A percentile compares a stretch with the other conserved stretches of the same genome.
phyloP scores from a whole-genome alignment of 2,888 invertebrate species.

The Embidobia sp. region DNA sequence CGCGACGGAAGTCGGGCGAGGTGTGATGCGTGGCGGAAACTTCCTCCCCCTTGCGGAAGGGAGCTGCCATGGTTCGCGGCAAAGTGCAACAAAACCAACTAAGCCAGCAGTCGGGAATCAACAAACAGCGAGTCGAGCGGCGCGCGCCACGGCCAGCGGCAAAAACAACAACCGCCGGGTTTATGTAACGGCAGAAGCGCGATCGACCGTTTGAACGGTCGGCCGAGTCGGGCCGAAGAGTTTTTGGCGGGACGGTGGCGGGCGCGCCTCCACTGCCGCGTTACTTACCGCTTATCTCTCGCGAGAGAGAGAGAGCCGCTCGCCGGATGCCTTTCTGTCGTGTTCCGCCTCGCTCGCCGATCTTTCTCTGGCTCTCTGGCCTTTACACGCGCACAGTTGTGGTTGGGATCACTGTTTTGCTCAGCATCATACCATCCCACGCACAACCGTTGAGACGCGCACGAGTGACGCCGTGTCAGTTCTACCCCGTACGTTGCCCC shows the following conservation, averaged over 20 bases:
- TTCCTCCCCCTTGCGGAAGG: slow-evolving; percentile 74
- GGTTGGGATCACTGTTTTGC: slow-evolving; percentile 32
- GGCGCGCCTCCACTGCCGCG: no score
- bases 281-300: no score
- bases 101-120: no score
- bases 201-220: neutral
- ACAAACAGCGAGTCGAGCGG: no score
- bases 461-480: slow-evolving; percentile 65
- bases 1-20: slow-evolving; percentile 70
- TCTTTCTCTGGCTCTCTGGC: no score
- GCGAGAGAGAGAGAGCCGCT: no score
- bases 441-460: slow-evolving; percentile 37
- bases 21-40: slow-evolving; percentile 75
- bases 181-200: no score
- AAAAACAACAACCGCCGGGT: no score
- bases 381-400: neutral
- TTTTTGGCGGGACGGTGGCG: no score
- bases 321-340: neutral
- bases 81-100: slow-evolving; percentile 31
- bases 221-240: neutral
- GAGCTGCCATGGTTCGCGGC: slow-evolving; percentile 64
- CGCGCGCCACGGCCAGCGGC: no score
- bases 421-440: slow-evolving; percentile 48
- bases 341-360: neutral
- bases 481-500: neutral